Percentiles rank a stretch among this genome's conserved stretches.
Conservation (phyloP, 2,113 vertebrate genomes). For the Electrona antarctica region DNA sequence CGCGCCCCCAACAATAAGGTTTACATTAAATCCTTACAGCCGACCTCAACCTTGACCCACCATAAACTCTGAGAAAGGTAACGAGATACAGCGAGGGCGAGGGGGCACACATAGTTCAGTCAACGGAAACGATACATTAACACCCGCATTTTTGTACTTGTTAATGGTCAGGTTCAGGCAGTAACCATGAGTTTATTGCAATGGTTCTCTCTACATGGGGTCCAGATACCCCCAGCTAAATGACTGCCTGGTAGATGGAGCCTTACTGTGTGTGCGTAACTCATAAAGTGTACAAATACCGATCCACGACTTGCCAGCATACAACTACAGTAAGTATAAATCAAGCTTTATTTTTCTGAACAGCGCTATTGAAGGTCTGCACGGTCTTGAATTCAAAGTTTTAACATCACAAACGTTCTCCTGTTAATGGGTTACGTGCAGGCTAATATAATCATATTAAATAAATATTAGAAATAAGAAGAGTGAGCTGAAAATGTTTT, state of each 20-base stretch:
- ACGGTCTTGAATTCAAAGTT: neutral
- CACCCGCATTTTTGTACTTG: neutral
- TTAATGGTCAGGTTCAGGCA: neutral
- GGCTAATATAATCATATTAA: no score
- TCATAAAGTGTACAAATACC: no score
- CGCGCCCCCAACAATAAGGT: conserved; percentile 5
- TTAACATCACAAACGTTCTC: no score
- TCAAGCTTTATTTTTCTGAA: neutral
- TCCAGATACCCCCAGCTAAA: no score
- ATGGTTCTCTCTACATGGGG: no score
- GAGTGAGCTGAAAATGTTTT: neutral
- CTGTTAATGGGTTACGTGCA: no score
- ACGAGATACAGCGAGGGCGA: conserved; percentile 25
- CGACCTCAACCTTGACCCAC: conserved; percentile 16
- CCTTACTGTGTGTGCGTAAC: no score
- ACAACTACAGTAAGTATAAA: neutral
- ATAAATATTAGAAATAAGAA: no score
- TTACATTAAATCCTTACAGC: conserved; percentile 27
- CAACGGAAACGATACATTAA: conserved; percentile 50
- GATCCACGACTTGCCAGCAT: neutral
- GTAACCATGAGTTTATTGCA: conserved; percentile 4
- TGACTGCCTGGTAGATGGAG: no score
- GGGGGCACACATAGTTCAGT: conserved; percentile 16
- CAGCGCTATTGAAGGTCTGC: conserved; percentile 12
- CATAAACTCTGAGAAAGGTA: conserved; percentile 40